These are phyloP conservation scores for Geotria australis DNA, from an alignment of 2,797 vertebrate species.

Conservation along the genomic window DNA sequence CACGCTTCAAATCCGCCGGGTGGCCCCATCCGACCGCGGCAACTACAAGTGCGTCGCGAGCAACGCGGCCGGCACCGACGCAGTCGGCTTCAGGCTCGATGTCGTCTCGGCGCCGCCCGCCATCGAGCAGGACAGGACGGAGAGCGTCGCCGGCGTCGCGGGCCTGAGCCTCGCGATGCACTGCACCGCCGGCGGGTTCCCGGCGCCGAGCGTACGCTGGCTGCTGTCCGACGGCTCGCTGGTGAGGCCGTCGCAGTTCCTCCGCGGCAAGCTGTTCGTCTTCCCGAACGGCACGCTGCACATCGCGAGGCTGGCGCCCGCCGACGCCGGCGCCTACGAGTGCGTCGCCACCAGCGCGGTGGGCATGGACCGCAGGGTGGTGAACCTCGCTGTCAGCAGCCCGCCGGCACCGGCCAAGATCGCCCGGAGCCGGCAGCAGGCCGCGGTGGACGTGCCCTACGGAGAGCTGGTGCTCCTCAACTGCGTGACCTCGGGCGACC, in stretches of 20 bases:
- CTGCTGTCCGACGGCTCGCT: constrained; percentile 22
- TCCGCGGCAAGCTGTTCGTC: constrained; percentile 23
- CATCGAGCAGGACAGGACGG: constrained; percentile 24
- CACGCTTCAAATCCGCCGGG: constrained; percentile 20
- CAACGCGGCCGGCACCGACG: constrained; percentile 32
- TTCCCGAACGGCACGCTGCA: constrained; percentile 64
- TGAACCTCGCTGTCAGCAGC: constrained; percentile 20
- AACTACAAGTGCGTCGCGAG: constrained; percentile 46
- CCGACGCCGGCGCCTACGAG: constrained; percentile 32
- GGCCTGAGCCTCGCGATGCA: constrained; percentile 26
- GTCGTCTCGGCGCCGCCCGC: constrained; percentile 27
- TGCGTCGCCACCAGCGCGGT: constrained; percentile 34
- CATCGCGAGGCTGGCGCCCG: constrained; percentile 13
- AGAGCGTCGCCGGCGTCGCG: constrained; percentile 24
- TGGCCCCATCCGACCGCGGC: constrained; percentile 20
- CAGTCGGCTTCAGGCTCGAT: constrained; percentile 28
- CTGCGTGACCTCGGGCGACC: constrained; percentile 31
- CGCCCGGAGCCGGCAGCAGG: constrained; percentile 9
- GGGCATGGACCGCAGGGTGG: constrained; percentile 20
- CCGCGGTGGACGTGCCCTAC: constrained; percentile 38
- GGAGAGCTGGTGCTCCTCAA: constrained; percentile 28
- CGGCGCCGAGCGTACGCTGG: constrained; percentile 31
- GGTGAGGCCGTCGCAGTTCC: constrained; percentile 25
- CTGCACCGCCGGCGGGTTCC: constrained; percentile 31
- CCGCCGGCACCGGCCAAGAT: constrained; percentile 26